Percentiles rank a stretch among this genome's conserved stretches.
Conservation (phyloP, 2,888 invertebrate genomes). For the Orthonychiurus folsomi region DNA sequence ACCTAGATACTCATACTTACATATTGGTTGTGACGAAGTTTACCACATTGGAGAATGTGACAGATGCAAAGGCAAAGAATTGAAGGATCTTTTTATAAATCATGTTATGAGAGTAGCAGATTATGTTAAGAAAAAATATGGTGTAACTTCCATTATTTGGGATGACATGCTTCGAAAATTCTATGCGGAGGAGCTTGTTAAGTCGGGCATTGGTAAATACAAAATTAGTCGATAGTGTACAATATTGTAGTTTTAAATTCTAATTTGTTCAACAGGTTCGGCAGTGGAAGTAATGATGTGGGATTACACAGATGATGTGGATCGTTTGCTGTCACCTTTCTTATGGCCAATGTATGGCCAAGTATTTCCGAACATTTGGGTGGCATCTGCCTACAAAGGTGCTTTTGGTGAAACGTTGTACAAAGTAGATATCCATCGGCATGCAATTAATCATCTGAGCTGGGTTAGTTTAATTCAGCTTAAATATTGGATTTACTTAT, state of each 20-base stretch:
- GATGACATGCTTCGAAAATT: slow-evolving; percentile 66
- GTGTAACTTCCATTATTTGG: slow-evolving; percentile 48
- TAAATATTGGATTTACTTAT: too few relatives aligned
- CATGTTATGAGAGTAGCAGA: slow-evolving; percentile 55
- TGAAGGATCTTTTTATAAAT: slow-evolving; percentile 54
- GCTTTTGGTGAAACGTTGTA: slow-evolving; percentile 62
- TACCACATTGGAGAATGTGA: slow-evolving; percentile 44
- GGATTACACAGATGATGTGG: slow-evolving; percentile 47
- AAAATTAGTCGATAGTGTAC: neutral
- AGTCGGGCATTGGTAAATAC: slow-evolving; percentile 22
- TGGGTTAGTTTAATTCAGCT: too few relatives aligned
- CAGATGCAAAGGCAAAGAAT: slow-evolving; percentile 40
- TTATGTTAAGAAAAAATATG: slow-evolving; percentile 53
- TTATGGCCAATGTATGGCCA: slow-evolving; percentile 59
- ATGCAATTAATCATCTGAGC: slow-evolving; percentile 59
- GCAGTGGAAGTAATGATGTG: slow-evolving; percentile 51
- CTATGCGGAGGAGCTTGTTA: slow-evolving; percentile 24
- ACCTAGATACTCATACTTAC: slow-evolving; percentile 42
- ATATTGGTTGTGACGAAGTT: slow-evolving; percentile 49
- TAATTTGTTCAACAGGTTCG: slow-evolving; percentile 34
- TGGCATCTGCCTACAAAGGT: slow-evolving; percentile 66
- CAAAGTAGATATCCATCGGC: slow-evolving; percentile 57
- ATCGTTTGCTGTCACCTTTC: slow-evolving; percentile 43
- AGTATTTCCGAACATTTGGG: slow-evolving; percentile 61
- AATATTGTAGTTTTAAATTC: neutral